Conservation (phyloP, 2,797 vertebrate species). For the Phoxinus dragarum region DNA sequence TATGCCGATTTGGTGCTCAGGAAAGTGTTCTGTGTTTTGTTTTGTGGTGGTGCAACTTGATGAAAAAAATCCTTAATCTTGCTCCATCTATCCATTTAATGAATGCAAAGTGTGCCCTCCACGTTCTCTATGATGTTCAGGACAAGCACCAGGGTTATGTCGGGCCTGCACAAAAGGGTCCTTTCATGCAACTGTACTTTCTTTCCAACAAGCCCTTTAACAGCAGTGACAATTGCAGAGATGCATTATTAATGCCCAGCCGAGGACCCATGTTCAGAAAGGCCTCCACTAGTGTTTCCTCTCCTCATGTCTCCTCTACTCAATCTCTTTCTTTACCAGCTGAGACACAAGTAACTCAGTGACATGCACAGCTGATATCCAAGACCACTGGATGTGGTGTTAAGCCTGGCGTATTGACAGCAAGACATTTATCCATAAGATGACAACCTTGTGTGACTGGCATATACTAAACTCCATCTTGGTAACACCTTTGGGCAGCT, state of each 20-base stretch:
- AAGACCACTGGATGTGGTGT: not conserved
- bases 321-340: not conserved
- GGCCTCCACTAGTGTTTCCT: slow-evolving; percentile 2
- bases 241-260: slow-evolving; percentile 65
- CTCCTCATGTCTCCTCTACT: not conserved
- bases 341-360: slow-evolving; percentile 16
- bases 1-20: too few species aligned
- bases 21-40: too few species aligned
- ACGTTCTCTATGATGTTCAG: not conserved
- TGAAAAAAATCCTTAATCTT: not conserved
- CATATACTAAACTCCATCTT: not conserved
- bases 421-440: not conserved
- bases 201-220: slow-evolving; percentile 64
- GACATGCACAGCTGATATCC: slow-evolving; percentile 35
- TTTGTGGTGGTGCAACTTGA: not conserved
- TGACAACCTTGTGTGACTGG: not conserved
- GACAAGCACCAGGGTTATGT: not conserved
- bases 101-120: not conserved
- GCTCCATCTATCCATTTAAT: not conserved
- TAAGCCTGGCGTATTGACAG: not conserved
- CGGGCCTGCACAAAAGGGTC: not conserved
- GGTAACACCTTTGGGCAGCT: too few species aligned
- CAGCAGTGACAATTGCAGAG: slow-evolving; percentile 49
- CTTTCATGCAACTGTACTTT: slow-evolving; percentile 29
- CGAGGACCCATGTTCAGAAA: not conserved